Base-by-base conservation (phyloP, 2,797 vertebrate species). In the Bryconaethiops microstoma region DNA sequence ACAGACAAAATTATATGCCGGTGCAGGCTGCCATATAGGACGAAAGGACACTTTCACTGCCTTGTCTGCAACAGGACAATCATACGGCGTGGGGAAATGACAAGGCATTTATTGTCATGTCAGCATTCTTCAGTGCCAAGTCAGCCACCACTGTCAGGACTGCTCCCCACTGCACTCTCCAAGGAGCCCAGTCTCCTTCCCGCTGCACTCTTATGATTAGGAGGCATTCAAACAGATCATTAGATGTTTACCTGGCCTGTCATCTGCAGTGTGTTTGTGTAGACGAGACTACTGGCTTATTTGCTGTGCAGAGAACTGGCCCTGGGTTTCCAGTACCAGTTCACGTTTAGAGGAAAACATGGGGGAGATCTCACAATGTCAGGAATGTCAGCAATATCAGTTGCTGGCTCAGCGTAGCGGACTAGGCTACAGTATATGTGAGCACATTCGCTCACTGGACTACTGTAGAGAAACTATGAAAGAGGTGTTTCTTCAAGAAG, bases 281-380 rank as follows among this genome's bases (percentile, higher is more conserved):
- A 39, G 67, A 81, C 39, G 17, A 12, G 7, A 39, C 42, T 10
- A 81, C 62, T 55, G 74, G 65, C 48, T n/a, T 80, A 50, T 82
- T 16, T 14, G 74, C 80, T 25, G 67, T 84, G 39, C 48, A 76
- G 10, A 84, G 71, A 73, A 62, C 40, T 14, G 17, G 52, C 14
- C 70, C 76, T 82, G 77, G 80, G 2, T 84, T 78, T 42, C 76
- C 80, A 68, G 76, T 83, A 4, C 73, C 57, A 8, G 25, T 71
- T 40, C 74, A 81, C 64, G 57, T 72, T 5, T 19, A 75, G 76
- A 82, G 29, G 7, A 82, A 74, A 12, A 25, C 42, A 7, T 74
- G 40, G 71, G 63, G 71, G 7, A 67, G 59, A 57, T n/a, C 0
- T n/a, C 0, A n/a, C 40, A 78, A 10, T 79, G 64, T 48, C 45